phyloP scores from a whole-genome alignment of 2,113 vertebrate species.

The Lontra canadensis region DNA sequence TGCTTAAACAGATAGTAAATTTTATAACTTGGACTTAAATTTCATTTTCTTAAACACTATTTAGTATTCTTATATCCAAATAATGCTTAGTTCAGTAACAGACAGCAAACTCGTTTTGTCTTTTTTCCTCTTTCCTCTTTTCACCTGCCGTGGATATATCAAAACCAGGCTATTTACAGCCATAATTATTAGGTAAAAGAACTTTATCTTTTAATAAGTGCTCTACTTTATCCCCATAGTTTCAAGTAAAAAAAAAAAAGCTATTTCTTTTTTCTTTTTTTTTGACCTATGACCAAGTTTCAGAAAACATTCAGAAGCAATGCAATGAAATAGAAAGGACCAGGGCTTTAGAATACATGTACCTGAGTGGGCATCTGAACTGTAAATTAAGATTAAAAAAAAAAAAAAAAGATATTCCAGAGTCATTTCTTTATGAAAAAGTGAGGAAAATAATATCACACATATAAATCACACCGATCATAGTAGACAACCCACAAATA shows the following conservation, averaged over 20 bases:
- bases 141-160: neutral
- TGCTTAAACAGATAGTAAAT: neutral
- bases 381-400: neutral
- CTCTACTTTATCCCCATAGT: neutral
- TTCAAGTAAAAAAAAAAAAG: neutral
- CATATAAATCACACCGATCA: neutral
- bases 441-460: neutral
- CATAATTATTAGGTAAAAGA: neutral
- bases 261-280: neutral
- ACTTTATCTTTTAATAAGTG: neutral
- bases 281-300: neutral
- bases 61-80: neutral
- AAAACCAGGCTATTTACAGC: neutral
- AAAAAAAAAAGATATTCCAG: neutral
- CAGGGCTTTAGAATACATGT: neutral
- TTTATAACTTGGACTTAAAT: neutral
- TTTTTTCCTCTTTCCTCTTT: neutral
- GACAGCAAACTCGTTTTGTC: neutral
- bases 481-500: neutral
- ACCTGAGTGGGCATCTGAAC: neutral
- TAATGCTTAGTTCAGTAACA: neutral
- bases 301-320: neutral
- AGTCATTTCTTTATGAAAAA: constrained; percentile 18
- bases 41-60: neutral
- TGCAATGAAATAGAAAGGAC: neutral